Evolutionary conservation across 2,797 vertebrate genomes (phyloP).

Genomic region (Enteromius paludinosus): DNA sequence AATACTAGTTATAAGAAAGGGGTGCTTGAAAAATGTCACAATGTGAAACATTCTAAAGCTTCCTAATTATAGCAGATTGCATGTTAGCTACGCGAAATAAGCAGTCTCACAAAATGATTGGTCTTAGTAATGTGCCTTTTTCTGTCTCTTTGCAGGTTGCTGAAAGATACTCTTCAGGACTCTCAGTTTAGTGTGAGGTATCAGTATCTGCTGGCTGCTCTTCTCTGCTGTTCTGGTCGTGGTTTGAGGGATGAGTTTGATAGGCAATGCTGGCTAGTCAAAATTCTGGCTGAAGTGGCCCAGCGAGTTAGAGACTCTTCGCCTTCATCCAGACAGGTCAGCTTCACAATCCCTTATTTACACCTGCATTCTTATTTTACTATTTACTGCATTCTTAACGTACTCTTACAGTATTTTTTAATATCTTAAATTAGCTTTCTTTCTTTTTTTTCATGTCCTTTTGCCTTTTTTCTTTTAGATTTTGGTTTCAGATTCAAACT

Average conservation of each 20-base stretch:
- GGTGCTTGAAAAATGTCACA: background rate
- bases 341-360: background rate
- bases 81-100: background rate
- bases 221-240: conserved; percentile 93
- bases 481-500: background rate
- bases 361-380: background rate
- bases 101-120: background rate
- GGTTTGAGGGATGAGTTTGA: conserved; percentile 92
- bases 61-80: background rate
- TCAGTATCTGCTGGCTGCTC: conserved; percentile 91
- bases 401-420: background rate
- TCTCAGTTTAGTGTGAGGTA: conserved; percentile 95
- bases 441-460: background rate
- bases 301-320: conserved; percentile 87
- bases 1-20: background rate
- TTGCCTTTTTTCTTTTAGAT: background rate
- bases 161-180: conserved; percentile 94
- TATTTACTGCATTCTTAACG: background rate
- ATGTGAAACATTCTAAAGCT: background rate
- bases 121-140: background rate
- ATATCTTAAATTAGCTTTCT: background rate
- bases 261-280: conserved; percentile 90
- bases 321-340: conserved; percentile 87
- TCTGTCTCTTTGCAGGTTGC: conserved; percentile 78
- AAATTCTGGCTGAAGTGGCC: conserved; percentile 85